Base-by-base conservation (phyloP, 1,140 invertebrate species). In the Charaxes varanes region DNA sequence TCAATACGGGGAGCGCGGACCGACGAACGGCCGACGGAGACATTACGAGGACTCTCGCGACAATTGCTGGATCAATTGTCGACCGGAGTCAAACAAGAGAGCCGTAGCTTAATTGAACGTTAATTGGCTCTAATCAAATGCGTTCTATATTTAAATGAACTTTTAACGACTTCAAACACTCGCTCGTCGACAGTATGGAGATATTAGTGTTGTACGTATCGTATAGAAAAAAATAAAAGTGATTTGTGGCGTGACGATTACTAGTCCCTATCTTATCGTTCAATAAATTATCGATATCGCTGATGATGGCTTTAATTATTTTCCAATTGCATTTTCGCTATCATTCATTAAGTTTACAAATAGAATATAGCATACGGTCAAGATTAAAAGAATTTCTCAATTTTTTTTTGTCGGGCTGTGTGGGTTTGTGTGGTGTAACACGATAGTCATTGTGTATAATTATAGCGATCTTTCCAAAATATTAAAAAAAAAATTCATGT, bases 101-200 rank as follows among this genome's bases (percentile, higher is more conserved):
- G 61, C 57, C 54, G 47, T 58, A 57, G 67, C 62, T 80, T 83
- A 81, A 83, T 83, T 81, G 69, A 65, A 66, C 61, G 55, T 80
- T 83, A 81, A 81, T 83, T 83, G 79, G 56, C 64, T 81, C 62
- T 81, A 83, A 83, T 83, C 77, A 78, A 81, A 81, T 78, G 74
- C 73, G 74, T 81, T 78, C 74, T 83, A 80, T 80, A 79, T 83
- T 81, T 78, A 81, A 78, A 78, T 72, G 72, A 79, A 73, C 72
- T 76, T 74, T 74, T 74, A 78, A 80, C 61, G 67, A 66, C 30
- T 38, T 56, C 26, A 38, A 58, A 53, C 53, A 54, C 51, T 53
- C 32, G 42, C 28, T 43, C 41, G 27, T 45, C 24, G 31, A 21
- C 7, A 17, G 14, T 14, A 42, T 42, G 28, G 19, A 41, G 8